Evolutionary conservation across 1,140 invertebrate species (phyloP).

Genomic region (Lasioglossum albipes): DNA sequence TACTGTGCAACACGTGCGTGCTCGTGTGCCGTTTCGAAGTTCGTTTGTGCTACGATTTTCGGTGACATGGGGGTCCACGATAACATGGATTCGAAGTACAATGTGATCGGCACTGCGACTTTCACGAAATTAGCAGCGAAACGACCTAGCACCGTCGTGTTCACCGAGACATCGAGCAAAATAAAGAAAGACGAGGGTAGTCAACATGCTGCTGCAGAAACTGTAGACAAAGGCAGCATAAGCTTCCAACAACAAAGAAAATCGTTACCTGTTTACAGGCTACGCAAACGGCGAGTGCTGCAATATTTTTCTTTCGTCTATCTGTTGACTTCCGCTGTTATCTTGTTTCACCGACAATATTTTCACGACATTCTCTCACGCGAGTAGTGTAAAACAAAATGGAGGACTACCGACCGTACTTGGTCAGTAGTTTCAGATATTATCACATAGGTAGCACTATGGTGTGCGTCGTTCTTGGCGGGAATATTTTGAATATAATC

Average conservation of each 20-base stretch:
- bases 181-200: conserved; percentile 57
- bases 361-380: background rate
- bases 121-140: conserved; percentile 71
- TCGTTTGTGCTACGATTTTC: background rate
- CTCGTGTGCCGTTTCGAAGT: background rate
- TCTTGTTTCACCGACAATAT: background rate
- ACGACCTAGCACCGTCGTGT: conserved; percentile 65
- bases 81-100: conserved; percentile 72
- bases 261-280: conserved; percentile 79
- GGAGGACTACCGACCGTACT: conserved; percentile 14
- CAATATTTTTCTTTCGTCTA: background rate
- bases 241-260: conserved; percentile 79
- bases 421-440: background rate
- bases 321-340: background rate
- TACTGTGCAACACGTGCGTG: conserved; percentile 56
- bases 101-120: conserved; percentile 63
- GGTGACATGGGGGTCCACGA: conserved; percentile 75
- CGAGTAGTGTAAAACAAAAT: conserved; percentile 23
- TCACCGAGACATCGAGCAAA: conserved; percentile 61
- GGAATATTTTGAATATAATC: too few relatives aligned
- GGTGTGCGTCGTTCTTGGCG: too few relatives aligned
- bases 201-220: conserved; percentile 25
- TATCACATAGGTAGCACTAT: background rate
- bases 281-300: conserved; percentile 75
- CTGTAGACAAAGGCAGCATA: conserved; percentile 64